Evolutionary conservation across 2,797 vertebrate species (phyloP).

Genomic region (Phaenicophaeus curvirostris): DNA sequence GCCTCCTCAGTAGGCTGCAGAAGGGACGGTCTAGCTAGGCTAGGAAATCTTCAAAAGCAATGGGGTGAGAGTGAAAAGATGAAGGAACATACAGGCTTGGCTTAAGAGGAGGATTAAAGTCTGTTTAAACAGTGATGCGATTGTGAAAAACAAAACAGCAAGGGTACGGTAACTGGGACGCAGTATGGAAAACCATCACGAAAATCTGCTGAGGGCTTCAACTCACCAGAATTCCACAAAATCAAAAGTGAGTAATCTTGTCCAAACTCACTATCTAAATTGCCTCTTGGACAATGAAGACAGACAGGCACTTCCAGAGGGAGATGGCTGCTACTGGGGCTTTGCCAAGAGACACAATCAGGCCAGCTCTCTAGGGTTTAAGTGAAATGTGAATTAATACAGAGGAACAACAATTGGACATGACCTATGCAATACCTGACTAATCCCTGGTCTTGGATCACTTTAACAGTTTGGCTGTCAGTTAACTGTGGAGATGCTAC

Average conservation of each 20-base stretch:
- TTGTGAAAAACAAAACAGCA: not conserved
- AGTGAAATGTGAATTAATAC: not conserved
- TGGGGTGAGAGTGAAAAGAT: not conserved
- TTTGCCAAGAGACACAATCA: not conserved
- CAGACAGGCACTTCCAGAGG: not conserved
- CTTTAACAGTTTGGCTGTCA: not conserved
- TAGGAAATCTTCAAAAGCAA: not conserved
- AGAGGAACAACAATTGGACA: not conserved
- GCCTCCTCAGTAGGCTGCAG: not conserved
- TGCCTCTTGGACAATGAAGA: not conserved
- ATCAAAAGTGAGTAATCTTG: not conserved
- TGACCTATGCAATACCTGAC: not conserved
- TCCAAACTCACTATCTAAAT: not conserved
- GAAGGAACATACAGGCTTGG: not conserved
- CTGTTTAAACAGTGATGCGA: not conserved
- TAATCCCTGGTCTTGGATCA: not conserved
- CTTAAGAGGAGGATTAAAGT: not conserved
- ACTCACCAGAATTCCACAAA: not conserved
- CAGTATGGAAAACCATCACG: not conserved
- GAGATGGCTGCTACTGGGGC: not conserved
- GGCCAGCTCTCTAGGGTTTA: not conserved
- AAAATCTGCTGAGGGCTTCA: not conserved
- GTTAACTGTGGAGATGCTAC: not conserved
- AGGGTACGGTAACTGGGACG: not conserved
- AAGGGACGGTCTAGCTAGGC: not conserved